Percentiles rank a stretch among this genome's conserved stretches.
phyloP scores from a whole-genome alignment of 2,113 vertebrate genomes.

The Aythya baeri region DNA sequence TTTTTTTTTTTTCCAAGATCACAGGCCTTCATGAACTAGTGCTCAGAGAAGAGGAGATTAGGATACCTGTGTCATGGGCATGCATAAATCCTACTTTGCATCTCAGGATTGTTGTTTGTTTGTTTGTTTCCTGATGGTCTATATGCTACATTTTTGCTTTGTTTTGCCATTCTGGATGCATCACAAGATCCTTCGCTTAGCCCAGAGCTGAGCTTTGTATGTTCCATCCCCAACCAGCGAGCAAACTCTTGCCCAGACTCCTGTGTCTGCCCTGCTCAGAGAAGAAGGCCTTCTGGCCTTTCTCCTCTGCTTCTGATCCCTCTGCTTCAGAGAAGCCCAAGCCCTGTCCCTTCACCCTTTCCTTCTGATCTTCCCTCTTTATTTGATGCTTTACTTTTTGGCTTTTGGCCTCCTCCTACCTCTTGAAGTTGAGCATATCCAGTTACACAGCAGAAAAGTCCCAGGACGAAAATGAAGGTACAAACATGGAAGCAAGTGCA shows the following conservation, averaged over 20 bases:
- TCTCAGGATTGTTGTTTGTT: not conserved
- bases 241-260: not conserved
- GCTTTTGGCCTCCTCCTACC: not conserved
- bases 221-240: not conserved
- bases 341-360: not conserved
- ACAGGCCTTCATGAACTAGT: not conserved
- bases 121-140: not conserved
- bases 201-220: not conserved
- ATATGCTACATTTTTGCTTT: not conserved
- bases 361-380: not conserved
- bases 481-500: not conserved
- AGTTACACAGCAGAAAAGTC: not conserved
- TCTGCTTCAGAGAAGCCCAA: accelerated
- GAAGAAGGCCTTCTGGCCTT: not conserved
- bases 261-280: not conserved
- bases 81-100: accelerated
- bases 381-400: not conserved
- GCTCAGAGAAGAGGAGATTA: not conserved
- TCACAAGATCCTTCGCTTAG: not conserved
- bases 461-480: not conserved
- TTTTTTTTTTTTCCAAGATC: not conserved
- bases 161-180: not conserved
- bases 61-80: not conserved
- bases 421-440: not conserved
- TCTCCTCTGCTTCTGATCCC: not conserved